phyloP scores from a whole-genome alignment of 2,113 vertebrate genomes.

The Penelope pileata region DNA sequence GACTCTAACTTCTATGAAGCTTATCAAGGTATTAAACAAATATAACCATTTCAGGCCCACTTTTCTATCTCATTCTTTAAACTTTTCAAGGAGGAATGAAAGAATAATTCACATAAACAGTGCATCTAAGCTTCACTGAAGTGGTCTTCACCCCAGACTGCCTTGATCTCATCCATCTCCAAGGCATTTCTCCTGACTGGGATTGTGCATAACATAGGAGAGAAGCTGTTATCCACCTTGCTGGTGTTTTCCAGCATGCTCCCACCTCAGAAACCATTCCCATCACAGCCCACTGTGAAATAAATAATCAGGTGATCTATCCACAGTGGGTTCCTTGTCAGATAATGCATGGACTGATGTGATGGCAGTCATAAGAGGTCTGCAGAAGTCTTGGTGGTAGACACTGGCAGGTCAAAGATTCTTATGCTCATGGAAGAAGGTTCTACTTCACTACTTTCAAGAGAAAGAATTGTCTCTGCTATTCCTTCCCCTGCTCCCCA shows the following conservation, averaged over 20 bases:
- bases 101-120: background rate
- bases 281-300: background rate
- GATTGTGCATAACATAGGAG: background rate
- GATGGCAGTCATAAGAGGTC: background rate
- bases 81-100: background rate
- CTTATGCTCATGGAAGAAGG: background rate
- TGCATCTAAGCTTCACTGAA: background rate
- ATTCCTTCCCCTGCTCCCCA: background rate
- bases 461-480: background rate
- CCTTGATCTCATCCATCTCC: background rate
- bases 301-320: background rate
- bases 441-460: background rate
- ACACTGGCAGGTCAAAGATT: background rate
- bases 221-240: background rate
- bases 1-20: background rate
- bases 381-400: background rate
- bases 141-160: rapidly evolving
- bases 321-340: background rate
- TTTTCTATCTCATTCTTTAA: background rate
- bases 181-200: background rate
- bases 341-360: background rate
- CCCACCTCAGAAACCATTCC: background rate
- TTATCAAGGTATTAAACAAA: background rate
- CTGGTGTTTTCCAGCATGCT: background rate
- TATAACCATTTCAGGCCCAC: background rate